Evolutionary conservation across 92 coral and sea anemone species (phyloP), one percentile per base, ranked within the genome.

Genomic region (Galaxea fascicularis): DNA sequence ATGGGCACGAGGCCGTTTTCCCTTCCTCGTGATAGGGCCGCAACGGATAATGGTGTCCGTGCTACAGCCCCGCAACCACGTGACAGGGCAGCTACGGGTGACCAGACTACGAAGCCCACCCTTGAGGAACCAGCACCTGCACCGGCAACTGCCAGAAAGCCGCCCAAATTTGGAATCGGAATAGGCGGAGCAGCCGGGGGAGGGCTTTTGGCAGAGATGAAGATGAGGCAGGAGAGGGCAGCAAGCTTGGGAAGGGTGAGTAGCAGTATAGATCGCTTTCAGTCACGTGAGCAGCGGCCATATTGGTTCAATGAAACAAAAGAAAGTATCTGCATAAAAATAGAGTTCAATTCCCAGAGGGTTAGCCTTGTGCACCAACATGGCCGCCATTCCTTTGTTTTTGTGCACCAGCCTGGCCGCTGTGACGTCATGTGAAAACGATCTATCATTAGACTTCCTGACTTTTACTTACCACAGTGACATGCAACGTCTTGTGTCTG

Each of bases 81-180:
- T 21, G 94, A 84, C 51, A 79, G 88, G 53, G 64, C 90, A 26
- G 67, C 77, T 72, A 17, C 91, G 4, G 26, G 31, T 45, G 87
- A 70, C 28, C n/a, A 69, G n/a, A 10, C 52, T 12, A 7, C 70
- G n/a, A 70, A 82, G 86, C 58, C 85, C 63, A 20, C 79, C 26
- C 44, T 82, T 8, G 82, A 49, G 31, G 88, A 86, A 10, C 41
- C 86, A 24, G 72, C 88, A 82, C 30, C 76, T 9, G 57, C 18
- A 9, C 58, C 58, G 4, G 66, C 92, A 8, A 51, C 85, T 17
- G 60, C 87, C 11, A 93, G 90, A 8, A 95, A 88, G 15, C 99
- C 99, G n/a, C 99, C 98, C 31, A 97, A 90, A 87, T 97, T 97
- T 93, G 99, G 98, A 28, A 73, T 96, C 18, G 99, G 98, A n/a